These are phyloP conservation scores for Ellobius talpinus DNA, from an alignment of 2,113 vertebrate species.

Conservation along the genomic window DNA sequence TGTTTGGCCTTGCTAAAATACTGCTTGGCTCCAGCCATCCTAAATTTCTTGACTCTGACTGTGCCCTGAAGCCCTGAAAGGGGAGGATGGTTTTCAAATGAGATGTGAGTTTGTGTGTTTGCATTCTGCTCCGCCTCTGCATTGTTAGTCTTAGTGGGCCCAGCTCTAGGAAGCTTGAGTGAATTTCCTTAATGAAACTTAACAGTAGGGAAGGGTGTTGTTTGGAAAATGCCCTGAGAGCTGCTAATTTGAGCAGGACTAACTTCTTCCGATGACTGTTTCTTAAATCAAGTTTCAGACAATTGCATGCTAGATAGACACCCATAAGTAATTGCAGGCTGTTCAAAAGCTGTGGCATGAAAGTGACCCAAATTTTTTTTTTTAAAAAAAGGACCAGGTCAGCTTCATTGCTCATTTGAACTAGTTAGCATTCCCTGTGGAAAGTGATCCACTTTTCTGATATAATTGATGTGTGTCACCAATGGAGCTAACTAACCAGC, in stretches of 20 bases:
- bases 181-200: conserved; percentile 69
- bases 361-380: conserved; percentile 1
- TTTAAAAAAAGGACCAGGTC: conserved; percentile 10
- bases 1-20: conserved; percentile 76
- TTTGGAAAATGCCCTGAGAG: conserved; percentile 63
- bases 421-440: conserved; percentile 61
- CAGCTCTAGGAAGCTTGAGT: conserved; percentile 60
- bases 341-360: conserved; percentile 26
- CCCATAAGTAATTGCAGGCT: conserved; percentile 41
- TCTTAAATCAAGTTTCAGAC: conserved; percentile 47
- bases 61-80: conserved; percentile 73
- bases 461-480: conserved; percentile 19
- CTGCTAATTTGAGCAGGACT: conserved; percentile 46
- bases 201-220: conserved; percentile 44
- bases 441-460: conserved; percentile 52
- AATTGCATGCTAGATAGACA: neutral
- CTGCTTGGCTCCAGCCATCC: conserved; percentile 70
- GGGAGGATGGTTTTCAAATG: conserved; percentile 71
- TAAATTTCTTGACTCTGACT: conserved; percentile 74
- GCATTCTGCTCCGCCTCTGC: conserved; percentile 52
- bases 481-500: neutral
- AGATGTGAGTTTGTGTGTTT: conserved; percentile 52
- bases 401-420: conserved; percentile 42
- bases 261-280: conserved; percentile 44
- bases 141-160: conserved; percentile 53